Evolutionary conservation across 1,140 invertebrate genomes (phyloP), one percentile per base, ranked within the genome.

Genomic region (Andrena cerasifolii): DNA sequence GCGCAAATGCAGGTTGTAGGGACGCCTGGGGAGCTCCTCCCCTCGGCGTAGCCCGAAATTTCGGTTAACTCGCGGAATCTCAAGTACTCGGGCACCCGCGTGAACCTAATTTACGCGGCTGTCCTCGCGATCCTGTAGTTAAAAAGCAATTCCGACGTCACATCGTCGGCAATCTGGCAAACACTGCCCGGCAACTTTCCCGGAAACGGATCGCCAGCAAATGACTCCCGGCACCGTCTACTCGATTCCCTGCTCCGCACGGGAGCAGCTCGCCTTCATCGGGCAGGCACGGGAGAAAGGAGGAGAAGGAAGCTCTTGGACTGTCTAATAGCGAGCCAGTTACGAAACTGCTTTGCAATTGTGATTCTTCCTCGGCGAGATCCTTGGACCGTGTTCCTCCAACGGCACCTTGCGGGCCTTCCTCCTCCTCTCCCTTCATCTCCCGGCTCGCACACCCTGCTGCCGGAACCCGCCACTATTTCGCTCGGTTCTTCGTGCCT

Each of bases 291-390:
- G 18, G 12, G 31, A 53, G 51, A 68, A 58, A 66, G 14, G 31
- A 54, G 66, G 18, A 10, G 1, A 18, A 12, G 36, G 16, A 8
- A 31, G 16, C n/a, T 18, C 16, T 67, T 45, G 54, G 83, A 83
- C 83, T 78, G 56, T 78, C 84, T 86, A 85, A 86, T 87, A 85
- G 72, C 61, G 72, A 62, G 28, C 75, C 77, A 83, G 80, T 87
- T 83, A 86, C 86, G 78, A 85, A 85, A 81, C 85, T 86, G 72
- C 70, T 87, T 86, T 85, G 86, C 86, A 86, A 86, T 87, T 87
- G 80, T 86, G 73, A 86, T 87, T 83, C 84, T 76, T 84, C 76
- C 28, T 24, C 66, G 56, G 49, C 59, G 74, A 84, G 80, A 84
- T 84, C 70, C 66, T 83, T 66, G 36, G 21, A 26, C 79, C 7